Base-by-base conservation (phyloP, 2,797 vertebrate genomes). In the Calcarius lapponicus region DNA sequence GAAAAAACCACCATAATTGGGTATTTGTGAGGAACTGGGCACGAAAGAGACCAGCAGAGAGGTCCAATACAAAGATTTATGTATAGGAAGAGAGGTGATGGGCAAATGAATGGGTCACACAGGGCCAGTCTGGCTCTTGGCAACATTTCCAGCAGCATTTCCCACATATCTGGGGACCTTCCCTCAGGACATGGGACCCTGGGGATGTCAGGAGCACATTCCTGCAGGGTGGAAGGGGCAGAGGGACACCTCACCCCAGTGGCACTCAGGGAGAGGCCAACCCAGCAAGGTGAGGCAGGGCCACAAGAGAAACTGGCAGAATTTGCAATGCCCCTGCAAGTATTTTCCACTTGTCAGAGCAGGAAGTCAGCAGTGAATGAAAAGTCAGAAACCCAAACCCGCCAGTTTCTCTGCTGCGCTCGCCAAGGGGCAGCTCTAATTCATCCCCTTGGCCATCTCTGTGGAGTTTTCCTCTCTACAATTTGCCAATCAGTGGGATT, bases 401-500 rank as follows among this genome's bases (percentile, higher is more conserved):
- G 79, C n/a, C 25, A 57, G 64, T 65, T 93, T 80, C 62, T 85
- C 5, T 21, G 42, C 47, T 0, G 5, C 3, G 61, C 83, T 94
- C 89, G 92, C 90, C 94, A 95, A 82, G 78, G 79, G 34, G 45
- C 65, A 96, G 95, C 92, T 95, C 90, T 91, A 86, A 91, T 67
- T 89, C 88, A 83, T 75, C 67, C 58, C 81, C 62, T 96, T 95
- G 80, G 92, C 91, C 79, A 75, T 45, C 60, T 73, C 81, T 69
- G 85, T 74, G 86, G 80, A 64, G 80, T 86, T 97, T 95, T 95
- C 74, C 95, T 95, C 94, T 73, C 62, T 45, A 42, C 57, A 94
- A 92, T 97, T 96, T 97, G 80, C 93, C 97, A 96, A 97, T 97
- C 97, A 97, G 80, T 31, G 32, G 50, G 54, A 96, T 97, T 89